Conservation (phyloP, 2,888 invertebrate species). For the Rhogogaster chlorosoma region DNA sequence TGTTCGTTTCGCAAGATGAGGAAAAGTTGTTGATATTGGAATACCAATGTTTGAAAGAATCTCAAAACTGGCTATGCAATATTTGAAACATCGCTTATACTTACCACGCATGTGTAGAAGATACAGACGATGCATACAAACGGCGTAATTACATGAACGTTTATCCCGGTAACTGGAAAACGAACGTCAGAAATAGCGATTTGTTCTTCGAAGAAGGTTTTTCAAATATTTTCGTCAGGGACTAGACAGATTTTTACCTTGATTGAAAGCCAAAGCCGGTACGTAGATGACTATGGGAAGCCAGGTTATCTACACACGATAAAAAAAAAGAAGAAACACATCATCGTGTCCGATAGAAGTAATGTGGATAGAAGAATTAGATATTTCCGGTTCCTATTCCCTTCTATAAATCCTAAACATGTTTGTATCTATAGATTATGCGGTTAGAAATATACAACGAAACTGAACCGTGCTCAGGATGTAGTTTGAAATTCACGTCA, state of each 20-base stretch:
- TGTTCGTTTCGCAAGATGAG: slow-evolving; percentile 42
- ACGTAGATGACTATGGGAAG: slow-evolving; percentile 89
- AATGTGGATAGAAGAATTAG: not conserved
- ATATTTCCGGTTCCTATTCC: not conserved
- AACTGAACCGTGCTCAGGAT: not conserved
- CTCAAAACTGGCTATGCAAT: not conserved
- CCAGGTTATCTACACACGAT: slow-evolving; percentile 84
- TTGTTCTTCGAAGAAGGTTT: slow-evolving; percentile 35
- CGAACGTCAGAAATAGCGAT: slow-evolving; percentile 53
- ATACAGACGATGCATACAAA: slow-evolving; percentile 91
- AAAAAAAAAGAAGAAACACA: not conserved
- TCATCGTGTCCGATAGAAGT: not conserved
- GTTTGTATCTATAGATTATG: not conserved
- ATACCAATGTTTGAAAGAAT: not conserved
- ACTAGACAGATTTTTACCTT: slow-evolving; percentile 80
- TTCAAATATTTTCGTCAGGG: slow-evolving; percentile 47
- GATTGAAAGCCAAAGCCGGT: slow-evolving; percentile 89
- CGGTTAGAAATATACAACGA: not conserved
- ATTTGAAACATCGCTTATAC: slow-evolving; percentile 68
- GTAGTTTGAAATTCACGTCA: slow-evolving; percentile 1
- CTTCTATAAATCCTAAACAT: not conserved
- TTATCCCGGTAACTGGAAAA: slow-evolving; percentile 89
- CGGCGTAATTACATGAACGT: slow-evolving; percentile 89
- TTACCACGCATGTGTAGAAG: slow-evolving; percentile 91
- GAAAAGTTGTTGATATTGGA: not conserved